A percentile compares a stretch with the other conserved stretches of the same genome.
phyloP scores from a whole-genome alignment of 2,113 vertebrate species.

The Apistogramma diplotaenia region DNA sequence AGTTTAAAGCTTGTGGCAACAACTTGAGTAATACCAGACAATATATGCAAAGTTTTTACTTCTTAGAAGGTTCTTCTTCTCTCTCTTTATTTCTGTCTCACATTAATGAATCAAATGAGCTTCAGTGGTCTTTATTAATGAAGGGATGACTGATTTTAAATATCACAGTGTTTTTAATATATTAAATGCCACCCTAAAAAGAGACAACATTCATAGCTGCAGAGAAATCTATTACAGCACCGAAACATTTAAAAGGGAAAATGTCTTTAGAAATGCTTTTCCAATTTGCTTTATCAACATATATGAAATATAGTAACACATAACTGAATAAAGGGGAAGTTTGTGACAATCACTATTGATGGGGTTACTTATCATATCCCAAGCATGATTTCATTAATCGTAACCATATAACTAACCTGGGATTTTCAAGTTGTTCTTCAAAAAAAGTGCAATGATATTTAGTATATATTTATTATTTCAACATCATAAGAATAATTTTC shows the following conservation, averaged over 20 bases:
- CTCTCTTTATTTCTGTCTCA: no score
- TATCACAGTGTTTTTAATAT: neutral
- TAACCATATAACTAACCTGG: neutral
- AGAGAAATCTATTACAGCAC: neutral
- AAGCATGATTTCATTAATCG: accelerated
- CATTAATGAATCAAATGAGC: no score
- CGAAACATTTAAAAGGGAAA: no score
- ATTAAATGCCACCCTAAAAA: accelerated
- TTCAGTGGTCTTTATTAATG: no score
- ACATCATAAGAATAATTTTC: neutral
- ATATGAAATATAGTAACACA: accelerated
- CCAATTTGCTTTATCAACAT: neutral
- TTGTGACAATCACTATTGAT: neutral
- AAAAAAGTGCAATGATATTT: accelerated
- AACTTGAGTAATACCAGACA: neutral
- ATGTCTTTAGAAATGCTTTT: no score
- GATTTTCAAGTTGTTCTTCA: neutral
- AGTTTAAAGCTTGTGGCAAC: neutral
- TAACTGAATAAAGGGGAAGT: neutral
- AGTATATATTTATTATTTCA: neutral
- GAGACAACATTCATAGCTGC: neutral
- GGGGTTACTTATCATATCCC: neutral
- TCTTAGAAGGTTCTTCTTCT: neutral
- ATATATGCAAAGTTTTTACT: neutral
- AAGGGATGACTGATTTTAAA: neutral